Percentiles rank a stretch among this genome's conserved stretches.
Evolutionary conservation across 2,888 invertebrate genomes (phyloP).

Genomic region (Monoplex corrugatus): DNA sequence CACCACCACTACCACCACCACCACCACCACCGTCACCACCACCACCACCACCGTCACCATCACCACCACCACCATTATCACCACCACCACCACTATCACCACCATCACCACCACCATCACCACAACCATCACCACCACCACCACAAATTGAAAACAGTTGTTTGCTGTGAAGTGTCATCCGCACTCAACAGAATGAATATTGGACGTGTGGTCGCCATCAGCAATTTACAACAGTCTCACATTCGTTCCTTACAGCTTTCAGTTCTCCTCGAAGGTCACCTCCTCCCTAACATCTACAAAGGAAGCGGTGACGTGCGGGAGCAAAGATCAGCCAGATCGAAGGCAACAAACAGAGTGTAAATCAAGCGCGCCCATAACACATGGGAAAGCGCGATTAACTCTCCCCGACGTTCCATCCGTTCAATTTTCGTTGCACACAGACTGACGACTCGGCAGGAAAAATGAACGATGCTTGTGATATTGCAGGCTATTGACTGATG

Average conservation of each 20-base stretch:
- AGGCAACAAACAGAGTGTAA: conserved; percentile 2
- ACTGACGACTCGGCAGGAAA: background rate
- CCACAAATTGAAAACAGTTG: background rate
- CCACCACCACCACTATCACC: background rate
- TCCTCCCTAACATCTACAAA: background rate
- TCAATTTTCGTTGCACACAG: background rate
- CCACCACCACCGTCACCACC: background rate
- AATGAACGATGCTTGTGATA: too few relatives aligned
- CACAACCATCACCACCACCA: too few relatives aligned
- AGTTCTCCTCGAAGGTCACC: background rate
- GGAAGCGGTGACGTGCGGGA: background rate
- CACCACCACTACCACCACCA: background rate
- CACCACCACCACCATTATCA: background rate
- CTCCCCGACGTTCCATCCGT: background rate
- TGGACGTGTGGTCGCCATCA: background rate
- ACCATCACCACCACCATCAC: background rate
- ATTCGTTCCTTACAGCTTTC: background rate
- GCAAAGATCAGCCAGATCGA: conserved; percentile 29
- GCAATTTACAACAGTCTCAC: background rate
- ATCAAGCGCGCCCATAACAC: conserved; percentile 31
- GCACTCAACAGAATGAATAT: background rate
- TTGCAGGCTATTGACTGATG: too few relatives aligned
- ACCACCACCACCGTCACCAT: conserved; percentile 8
- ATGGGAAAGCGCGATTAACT: background rate
- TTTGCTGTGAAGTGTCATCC: too few relatives aligned